These are phyloP conservation scores for Acanthiza pusilla DNA, from an alignment of 2,797 vertebrate species.

Conservation along the genomic window DNA sequence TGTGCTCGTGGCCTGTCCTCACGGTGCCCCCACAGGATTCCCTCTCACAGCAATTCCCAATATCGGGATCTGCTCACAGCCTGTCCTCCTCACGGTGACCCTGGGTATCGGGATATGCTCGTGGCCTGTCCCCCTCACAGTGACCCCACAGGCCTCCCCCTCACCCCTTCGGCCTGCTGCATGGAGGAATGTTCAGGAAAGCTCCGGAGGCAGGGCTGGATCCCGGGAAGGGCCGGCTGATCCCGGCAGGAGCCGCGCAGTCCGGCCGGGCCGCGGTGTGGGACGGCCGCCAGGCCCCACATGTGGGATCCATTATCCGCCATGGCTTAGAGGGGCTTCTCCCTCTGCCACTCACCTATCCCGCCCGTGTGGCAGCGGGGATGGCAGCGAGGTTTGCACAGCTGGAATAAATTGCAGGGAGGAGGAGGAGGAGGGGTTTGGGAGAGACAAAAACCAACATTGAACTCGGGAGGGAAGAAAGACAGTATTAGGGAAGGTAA, in stretches of 20 bases:
- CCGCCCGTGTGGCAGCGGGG: conserved; percentile 76
- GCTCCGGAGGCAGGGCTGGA: neutral
- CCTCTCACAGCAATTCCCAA: no score
- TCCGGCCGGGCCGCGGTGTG: conserved; percentile 21
- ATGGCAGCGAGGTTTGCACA: conserved; percentile 84
- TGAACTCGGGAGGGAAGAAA: conserved; percentile 77
- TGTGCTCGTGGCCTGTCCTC: no score
- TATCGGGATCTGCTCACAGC: no score
- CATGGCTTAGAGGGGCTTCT: conserved; percentile 73
- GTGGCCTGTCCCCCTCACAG: accelerated
- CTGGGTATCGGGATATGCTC: neutral
- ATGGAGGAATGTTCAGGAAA: neutral
- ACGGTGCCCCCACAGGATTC: no score
- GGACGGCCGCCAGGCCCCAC: conserved; percentile 63
- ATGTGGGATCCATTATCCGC: conserved; percentile 82
- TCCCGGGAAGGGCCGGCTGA: neutral
- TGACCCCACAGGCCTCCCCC: neutral
- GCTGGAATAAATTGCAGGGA: conserved; percentile 83
- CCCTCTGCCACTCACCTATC: conserved; percentile 79
- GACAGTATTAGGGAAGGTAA: conserved; percentile 73
- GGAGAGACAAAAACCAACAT: conserved; percentile 81
- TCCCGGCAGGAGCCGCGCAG: neutral
- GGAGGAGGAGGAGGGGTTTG: conserved; percentile 62
- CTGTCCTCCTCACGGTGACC: neutral
- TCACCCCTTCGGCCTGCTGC: accelerated